Base-by-base conservation (phyloP, 2,797 vertebrate genomes). In the Meda fulgida region DNA sequence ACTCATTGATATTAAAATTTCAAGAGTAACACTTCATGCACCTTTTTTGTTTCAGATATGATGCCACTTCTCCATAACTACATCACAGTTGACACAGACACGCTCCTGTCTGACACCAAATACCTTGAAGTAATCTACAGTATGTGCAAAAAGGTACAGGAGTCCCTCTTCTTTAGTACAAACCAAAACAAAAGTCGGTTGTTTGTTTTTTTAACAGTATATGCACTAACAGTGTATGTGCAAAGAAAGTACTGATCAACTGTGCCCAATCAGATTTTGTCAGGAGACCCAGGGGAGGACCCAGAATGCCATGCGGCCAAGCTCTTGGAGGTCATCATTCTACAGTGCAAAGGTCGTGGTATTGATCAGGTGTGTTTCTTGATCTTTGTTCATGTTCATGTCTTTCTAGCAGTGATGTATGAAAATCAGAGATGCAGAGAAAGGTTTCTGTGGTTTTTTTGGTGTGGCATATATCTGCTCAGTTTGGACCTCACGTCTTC, bases 31-130 rank as follows among this genome's bases (percentile, higher is more conserved):
- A 0, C 2, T 40, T 40, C 4, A 11, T 43, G 36, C 13, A 4
- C 36, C 4, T 1, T 63, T 80, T 79, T 80, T 34, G 29, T 55
- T 87, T 92, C 91, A 99, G 98, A 99, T 91, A 99, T 99, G 98
- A 99, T 99, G 98, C 98, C 98, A 87, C 97, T 99, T 78, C 96
- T 99, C 89, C 98, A 99, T 93, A 99, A 99, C 94, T 99, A 99
- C 8, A 96, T 99, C 89, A 99, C 98, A 71, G 97, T 99, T 85
- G 98, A 99, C 90, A 99, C 98, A 80, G 97, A 99, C 90, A 99
- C 97, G 0, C 97, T 99, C 89, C 90, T 99, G 19, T 99, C 98
- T 63, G 98, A 99, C 92, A 99, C 98, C 87, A 99, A 99, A 93
- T 99, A 98, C 86, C 96, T 99, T 94, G 98, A 99, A 94, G 98